A percentile compares a stretch with the other conserved stretches of the same genome.
Evolutionary conservation across 2,797 vertebrate genomes (phyloP).

Genomic region (Notolabrus celidotus): DNA sequence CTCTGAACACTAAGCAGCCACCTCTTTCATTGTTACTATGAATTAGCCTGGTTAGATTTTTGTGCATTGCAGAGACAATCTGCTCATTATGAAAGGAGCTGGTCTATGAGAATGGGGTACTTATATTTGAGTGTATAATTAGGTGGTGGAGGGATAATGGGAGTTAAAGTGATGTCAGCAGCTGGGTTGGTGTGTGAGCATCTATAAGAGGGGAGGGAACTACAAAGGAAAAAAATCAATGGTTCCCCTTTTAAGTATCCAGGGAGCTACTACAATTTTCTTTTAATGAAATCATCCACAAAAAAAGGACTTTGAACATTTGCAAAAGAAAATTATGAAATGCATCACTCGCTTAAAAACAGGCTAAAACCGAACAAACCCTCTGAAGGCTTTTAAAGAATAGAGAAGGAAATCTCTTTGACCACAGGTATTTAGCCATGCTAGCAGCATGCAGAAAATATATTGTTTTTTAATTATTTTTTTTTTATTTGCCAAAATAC

Average conservation of each 20-base stretch:
- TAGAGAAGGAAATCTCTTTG: no score
- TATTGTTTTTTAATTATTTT: no score
- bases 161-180: slow-evolving; percentile 27
- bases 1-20: slow-evolving; percentile 6
- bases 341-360: no score
- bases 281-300: no score
- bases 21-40: slow-evolving; percentile 16
- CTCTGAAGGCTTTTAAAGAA: no score
- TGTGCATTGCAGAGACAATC: slow-evolving; percentile 29
- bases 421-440: no score
- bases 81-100: slow-evolving; percentile 14
- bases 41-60: slow-evolving; percentile 13
- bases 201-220: not conserved
- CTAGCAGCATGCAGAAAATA: no score
- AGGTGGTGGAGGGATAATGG: slow-evolving; percentile 26
- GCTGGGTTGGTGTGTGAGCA: slow-evolving; percentile 31
- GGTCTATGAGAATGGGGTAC: slow-evolving; percentile 16
- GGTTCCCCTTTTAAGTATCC: slow-evolving; percentile 12
- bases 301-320: no score
- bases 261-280: not conserved
- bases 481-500: no score
- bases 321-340: no score
- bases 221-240: slow-evolving; percentile 32
- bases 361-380: no score
- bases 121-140: slow-evolving; percentile 22